Conservation (phyloP, 2,888 invertebrate genomes). For the Melinopterus prodromus region DNA sequence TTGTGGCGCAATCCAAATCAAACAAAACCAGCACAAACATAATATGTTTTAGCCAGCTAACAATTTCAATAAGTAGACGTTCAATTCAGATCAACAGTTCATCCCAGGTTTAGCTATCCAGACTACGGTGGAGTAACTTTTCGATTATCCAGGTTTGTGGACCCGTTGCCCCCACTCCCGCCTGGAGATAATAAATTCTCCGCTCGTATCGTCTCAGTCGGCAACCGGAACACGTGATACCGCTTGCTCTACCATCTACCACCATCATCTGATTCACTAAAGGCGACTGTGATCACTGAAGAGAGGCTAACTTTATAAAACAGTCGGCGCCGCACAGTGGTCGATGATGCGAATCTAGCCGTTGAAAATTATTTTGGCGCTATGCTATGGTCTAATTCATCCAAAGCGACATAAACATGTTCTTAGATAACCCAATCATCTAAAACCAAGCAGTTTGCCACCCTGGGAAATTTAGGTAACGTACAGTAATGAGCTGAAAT, state of each 20-base stretch:
- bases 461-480: no score
- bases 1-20: no score
- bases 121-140: constrained; percentile 12
- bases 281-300: constrained; percentile 4
- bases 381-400: no score
- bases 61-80: neutral
- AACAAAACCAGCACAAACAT: no score
- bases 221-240: constrained; percentile 35
- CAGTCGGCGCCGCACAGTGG: constrained; percentile 6
- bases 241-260: constrained; percentile 33
- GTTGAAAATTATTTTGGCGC: no score
- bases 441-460: no score
- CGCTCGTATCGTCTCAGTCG: constrained; percentile 33
- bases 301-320: constrained; percentile 39
- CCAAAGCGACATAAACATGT: no score
- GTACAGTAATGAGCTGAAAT: no score
- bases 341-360: no score
- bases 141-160: constrained; percentile 19
- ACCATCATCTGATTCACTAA: constrained; percentile 23
- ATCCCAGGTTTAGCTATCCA: neutral
- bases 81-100: neutral
- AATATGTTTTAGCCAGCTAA: neutral
- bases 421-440: no score
- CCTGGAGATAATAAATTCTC: constrained; percentile 29
- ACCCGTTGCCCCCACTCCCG: neutral